A percentile compares a stretch with the other conserved stretches of the same genome.
Evolutionary conservation across 2,113 vertebrate genomes (phyloP).

Genomic region (Dolichallabes microphthalmus): DNA sequence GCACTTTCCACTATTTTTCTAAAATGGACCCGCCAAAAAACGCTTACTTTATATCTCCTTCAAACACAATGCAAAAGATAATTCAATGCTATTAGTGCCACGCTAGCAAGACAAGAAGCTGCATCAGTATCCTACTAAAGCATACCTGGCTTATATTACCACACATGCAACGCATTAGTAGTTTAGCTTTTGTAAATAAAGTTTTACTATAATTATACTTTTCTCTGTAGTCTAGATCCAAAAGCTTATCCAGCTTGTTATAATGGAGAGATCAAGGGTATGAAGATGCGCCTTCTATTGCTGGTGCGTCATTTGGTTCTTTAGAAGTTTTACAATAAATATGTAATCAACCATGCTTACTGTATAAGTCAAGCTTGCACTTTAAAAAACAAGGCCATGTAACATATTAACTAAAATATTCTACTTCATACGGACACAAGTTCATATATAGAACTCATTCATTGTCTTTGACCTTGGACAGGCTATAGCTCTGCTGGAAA

Average conservation of each 20-base stretch:
- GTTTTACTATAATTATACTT: slow-evolving; percentile 35
- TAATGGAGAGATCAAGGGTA: slow-evolving; percentile 3
- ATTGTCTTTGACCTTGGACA: too few relatives aligned
- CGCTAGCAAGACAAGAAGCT: slow-evolving; percentile 9
- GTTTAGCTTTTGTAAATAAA: slow-evolving; percentile 23
- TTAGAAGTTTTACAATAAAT: neutral
- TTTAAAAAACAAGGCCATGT: neutral
- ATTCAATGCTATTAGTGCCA: neutral
- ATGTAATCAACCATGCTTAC: neutral
- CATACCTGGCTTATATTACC: slow-evolving; percentile 15
- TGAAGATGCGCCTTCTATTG: neutral
- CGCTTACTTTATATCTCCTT: neutral
- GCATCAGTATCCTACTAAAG: neutral
- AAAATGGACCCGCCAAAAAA: neutral
- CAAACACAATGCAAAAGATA: neutral
- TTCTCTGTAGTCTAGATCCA: slow-evolving; percentile 12
- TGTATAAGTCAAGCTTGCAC: neutral
- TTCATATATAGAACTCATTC: too few relatives aligned
- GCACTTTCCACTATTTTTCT: too few relatives aligned
- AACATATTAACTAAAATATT: neutral
- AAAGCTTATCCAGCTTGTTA: slow-evolving; percentile 5
- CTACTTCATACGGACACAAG: neutral
- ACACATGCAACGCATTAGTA: slow-evolving; percentile 4
- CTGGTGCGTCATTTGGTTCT: neutral
- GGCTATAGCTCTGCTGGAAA: neutral